A percentile compares a stretch with the other conserved stretches of the same genome.
These are phyloP conservation scores for Atlantisia rogersi DNA, from an alignment of 2,113 vertebrate species.

Conservation along the genomic window DNA sequence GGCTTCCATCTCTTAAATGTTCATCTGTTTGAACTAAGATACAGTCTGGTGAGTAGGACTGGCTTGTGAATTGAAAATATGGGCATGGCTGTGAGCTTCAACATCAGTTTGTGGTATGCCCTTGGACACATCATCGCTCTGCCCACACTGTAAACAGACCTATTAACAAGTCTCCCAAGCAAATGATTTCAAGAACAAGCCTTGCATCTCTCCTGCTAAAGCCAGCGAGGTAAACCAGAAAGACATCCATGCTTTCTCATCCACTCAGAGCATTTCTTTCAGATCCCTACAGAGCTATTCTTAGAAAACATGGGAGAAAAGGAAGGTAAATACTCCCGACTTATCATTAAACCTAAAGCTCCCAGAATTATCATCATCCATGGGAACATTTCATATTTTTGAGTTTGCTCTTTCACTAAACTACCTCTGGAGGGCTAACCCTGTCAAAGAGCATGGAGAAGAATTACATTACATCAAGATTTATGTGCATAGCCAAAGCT, in stretches of 20 bases:
- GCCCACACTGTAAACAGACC: not conserved
- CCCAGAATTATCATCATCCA: not conserved
- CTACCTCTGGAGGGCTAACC: constrained; percentile 14
- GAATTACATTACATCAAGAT: not conserved
- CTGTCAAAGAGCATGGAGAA: not conserved
- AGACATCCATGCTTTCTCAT: not conserved
- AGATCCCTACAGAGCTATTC: not conserved
- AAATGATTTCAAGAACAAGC: not conserved
- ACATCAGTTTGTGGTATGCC: not conserved
- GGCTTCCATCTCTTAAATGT: not conserved
- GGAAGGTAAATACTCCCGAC: constrained; percentile 1
- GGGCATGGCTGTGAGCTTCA: not conserved
- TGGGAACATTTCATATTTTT: not conserved
- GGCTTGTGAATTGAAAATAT: not conserved
- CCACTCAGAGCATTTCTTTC: not conserved
- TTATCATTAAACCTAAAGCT: not conserved
- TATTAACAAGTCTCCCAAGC: not conserved
- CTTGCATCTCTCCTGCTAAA: not conserved
- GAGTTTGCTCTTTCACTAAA: not conserved
- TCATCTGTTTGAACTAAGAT: not conserved
- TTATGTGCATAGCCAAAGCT: constrained; percentile 7
- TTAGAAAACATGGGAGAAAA: not conserved
- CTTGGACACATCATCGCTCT: not conserved
- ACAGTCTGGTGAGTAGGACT: not conserved
- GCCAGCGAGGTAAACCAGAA: not conserved